These are phyloP conservation scores for Oophaga pumilio DNA, from an alignment of 2,113 vertebrate species.

Conservation along the genomic window DNA sequence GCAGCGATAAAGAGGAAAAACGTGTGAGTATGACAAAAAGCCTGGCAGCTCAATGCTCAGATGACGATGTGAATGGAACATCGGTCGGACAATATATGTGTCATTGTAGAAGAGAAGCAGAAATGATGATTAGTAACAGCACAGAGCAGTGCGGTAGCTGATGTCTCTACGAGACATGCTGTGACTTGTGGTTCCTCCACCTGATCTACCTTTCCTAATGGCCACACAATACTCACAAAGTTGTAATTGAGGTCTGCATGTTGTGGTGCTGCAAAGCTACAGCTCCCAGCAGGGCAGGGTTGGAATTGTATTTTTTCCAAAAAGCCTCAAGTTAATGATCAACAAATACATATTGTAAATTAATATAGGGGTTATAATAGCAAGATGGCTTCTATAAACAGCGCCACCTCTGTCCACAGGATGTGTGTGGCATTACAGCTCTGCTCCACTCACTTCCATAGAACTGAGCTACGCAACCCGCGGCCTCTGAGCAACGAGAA, in stretches of 20 bases:
- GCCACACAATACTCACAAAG: not conserved
- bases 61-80: not conserved
- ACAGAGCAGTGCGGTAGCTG: not conserved
- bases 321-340: not conserved
- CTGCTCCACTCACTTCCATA: not conserved
- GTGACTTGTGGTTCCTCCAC: not conserved
- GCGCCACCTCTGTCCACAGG: not conserved
- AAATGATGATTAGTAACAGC: no score
- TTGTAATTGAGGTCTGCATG: not conserved
- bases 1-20: no score
- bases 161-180: not conserved
- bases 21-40: constrained; percentile 2
- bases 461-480: not conserved
- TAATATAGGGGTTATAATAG: not conserved
- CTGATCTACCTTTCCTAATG: not conserved
- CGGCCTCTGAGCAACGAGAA: no score
- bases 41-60: not conserved
- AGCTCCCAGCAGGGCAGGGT: not conserved
- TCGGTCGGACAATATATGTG: no score
- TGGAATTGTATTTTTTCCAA: not conserved
- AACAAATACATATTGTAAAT: not conserved
- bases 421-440: not conserved
- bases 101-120: no score
- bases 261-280: not conserved
- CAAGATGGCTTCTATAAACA: no score